A percentile compares a stretch with the other conserved stretches of the same genome.
These are phyloP conservation scores for Fragum whitleyi DNA, from an alignment of 2,888 invertebrate genomes.

Conservation along the genomic window DNA sequence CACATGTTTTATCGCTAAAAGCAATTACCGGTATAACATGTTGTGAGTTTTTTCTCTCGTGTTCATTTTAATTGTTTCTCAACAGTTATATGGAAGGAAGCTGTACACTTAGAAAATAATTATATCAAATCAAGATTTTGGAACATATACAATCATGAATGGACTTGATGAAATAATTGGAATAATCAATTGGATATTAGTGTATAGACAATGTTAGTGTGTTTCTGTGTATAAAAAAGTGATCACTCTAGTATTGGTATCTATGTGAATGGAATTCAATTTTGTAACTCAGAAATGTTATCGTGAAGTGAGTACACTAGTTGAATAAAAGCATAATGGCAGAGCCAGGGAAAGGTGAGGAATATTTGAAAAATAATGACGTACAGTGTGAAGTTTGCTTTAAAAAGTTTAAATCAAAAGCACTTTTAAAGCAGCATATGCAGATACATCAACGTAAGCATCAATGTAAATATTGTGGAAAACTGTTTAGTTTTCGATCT, in stretches of 20 bases:
- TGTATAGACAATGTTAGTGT: background rate
- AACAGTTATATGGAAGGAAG: too few species aligned
- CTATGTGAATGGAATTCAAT: background rate
- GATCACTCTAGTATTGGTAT: background rate
- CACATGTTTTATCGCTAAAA: background rate
- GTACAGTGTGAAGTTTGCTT: background rate
- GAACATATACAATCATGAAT: background rate
- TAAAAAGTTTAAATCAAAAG: slow-evolving; percentile 4
- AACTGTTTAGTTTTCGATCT: background rate
- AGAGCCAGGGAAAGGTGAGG: background rate
- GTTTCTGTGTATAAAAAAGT: background rate
- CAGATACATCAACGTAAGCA: slow-evolving; percentile 25
- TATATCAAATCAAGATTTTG: background rate
- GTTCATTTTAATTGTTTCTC: too few species aligned
- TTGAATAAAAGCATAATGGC: background rate
- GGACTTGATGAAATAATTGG: background rate
- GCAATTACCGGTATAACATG: too few species aligned
- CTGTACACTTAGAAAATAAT: too few species aligned
- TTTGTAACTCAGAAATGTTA: background rate
- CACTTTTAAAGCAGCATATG: slow-evolving; percentile 15
- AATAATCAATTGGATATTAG: background rate
- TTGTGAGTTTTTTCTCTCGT: too few species aligned
- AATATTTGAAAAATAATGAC: background rate
- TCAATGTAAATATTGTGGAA: slow-evolving; percentile 15
- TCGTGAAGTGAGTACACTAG: too few species aligned